Conservation (phyloP, 2,797 vertebrate genomes). For the Pangasius larnaudii region DNA sequence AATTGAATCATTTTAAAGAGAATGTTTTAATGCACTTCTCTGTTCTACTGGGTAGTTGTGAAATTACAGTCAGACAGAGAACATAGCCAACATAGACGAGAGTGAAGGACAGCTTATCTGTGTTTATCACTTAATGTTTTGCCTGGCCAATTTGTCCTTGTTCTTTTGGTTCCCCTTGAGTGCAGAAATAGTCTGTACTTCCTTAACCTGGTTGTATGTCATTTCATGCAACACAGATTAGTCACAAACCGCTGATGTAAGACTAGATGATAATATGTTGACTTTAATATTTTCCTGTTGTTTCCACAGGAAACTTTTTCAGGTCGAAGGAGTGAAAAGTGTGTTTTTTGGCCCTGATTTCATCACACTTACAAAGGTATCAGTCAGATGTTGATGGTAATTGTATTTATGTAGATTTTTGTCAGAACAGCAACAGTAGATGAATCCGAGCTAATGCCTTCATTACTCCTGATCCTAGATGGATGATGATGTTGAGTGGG, state of each 20-base stretch:
- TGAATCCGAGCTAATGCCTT: conserved; percentile 1
- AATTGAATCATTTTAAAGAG: neutral
- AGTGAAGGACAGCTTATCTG: conserved; percentile 31
- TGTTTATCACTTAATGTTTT: conserved; percentile 13
- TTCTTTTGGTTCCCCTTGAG: conserved; percentile 14
- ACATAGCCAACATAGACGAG: neutral
- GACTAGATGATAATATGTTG: neutral
- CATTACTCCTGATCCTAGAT: conserved; percentile 61
- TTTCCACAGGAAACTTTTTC: conserved; percentile 76
- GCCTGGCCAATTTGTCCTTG: conserved; percentile 38
- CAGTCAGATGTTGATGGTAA: neutral
- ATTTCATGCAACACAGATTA: neutral
- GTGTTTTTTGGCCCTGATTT: conserved; percentile 86
- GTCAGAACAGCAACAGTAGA: neutral
- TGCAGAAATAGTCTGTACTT: conserved; percentile 1
- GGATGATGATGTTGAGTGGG: conserved; percentile 79
- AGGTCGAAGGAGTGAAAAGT: conserved; percentile 83
- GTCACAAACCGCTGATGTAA: no score
- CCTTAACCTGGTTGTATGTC: conserved; percentile 16
- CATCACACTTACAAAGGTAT: conserved; percentile 83
- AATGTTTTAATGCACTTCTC: neutral
- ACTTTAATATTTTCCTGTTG: neutral
- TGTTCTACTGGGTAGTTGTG: neutral
- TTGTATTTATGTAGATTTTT: conserved; percentile 20
- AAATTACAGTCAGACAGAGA: neutral